A percentile compares a stretch with the other conserved stretches of the same genome.
Conservation (phyloP, 2,888 invertebrate species). For the Girardia tigrina region DNA sequence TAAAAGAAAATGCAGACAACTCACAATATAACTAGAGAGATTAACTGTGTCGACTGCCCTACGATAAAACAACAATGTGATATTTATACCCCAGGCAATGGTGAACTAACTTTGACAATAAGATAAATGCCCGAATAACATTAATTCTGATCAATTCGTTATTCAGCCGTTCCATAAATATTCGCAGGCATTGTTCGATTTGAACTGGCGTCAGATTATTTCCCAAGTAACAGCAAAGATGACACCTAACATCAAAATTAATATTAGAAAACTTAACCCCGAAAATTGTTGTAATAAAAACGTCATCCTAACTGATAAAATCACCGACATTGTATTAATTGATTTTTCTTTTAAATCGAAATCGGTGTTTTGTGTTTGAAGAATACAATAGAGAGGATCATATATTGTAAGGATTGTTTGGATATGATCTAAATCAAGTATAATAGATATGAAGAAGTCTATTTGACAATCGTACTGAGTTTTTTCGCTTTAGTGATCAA, state of each 20-base stretch:
- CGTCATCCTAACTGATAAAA: not conserved
- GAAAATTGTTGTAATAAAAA: not conserved
- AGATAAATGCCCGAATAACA: constrained; percentile 20
- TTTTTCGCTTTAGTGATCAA: not conserved
- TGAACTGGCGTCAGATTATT: not conserved
- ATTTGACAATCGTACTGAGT: not conserved
- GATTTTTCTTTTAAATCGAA: constrained; percentile 23
- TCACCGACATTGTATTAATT: not conserved
- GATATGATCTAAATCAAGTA: not conserved
- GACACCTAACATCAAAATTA: not conserved
- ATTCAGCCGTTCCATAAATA: not conserved
- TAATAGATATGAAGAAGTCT: no score
- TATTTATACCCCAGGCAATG: not conserved
- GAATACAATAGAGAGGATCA: not conserved
- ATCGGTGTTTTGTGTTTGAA: constrained; percentile 16
- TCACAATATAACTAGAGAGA: not conserved
- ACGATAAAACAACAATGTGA: not conserved
- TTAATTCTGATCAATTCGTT: constrained; percentile 19
- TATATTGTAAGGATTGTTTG: not conserved
- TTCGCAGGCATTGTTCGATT: not conserved
- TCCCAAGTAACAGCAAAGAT: not conserved
- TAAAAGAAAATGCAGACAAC: no score
- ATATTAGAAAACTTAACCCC: not conserved
- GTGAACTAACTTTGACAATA: not conserved
- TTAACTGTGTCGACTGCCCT: not conserved